A percentile compares a stretch with the other conserved stretches of the same genome.
Conservation (phyloP, 2,888 invertebrate genomes). For the Pristionchus maxplancki region DNA sequence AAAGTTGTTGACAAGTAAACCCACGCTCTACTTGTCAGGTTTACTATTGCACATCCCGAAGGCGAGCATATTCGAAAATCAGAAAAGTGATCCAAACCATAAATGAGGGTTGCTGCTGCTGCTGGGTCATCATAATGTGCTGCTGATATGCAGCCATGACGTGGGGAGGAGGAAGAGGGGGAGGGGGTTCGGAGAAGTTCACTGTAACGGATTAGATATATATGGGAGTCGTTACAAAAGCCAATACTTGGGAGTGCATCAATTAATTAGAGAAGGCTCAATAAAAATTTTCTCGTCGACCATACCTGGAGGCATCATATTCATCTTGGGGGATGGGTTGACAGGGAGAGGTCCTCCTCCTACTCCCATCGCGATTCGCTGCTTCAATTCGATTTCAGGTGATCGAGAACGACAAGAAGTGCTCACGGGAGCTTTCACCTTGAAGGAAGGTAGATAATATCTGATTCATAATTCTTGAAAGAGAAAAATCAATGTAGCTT, state of each 20-base stretch:
- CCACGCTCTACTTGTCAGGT: too few species aligned
- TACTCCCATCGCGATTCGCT: not conserved
- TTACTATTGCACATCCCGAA: too few species aligned
- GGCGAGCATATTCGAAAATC: too few species aligned
- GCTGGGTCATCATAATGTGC: conserved; percentile 4
- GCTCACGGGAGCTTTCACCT: conserved; percentile 46
- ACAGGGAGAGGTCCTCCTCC: conserved; percentile 7
- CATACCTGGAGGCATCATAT: conserved; percentile 18
- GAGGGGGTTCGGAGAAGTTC: conserved; percentile 8
- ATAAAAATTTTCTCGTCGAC: too few species aligned
- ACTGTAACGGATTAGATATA: not conserved
- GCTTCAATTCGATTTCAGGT: conserved; percentile 45
- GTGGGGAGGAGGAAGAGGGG: conserved; percentile 25
- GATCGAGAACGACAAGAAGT: conserved; percentile 43
- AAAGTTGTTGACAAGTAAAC: not conserved
- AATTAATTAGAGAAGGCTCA: too few species aligned
- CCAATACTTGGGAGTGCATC: too few species aligned
- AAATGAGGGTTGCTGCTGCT: not conserved
- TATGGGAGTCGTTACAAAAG: too few species aligned
- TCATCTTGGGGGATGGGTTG: too few species aligned
- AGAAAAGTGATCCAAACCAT: not conserved
- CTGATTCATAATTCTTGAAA: too few species aligned
- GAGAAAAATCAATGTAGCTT: too few species aligned
- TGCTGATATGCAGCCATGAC: conserved; percentile 35
- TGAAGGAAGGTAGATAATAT: too few species aligned